phyloP scores from a whole-genome alignment of 2,113 vertebrate genomes.

The Tachuris rubrigastra region DNA sequence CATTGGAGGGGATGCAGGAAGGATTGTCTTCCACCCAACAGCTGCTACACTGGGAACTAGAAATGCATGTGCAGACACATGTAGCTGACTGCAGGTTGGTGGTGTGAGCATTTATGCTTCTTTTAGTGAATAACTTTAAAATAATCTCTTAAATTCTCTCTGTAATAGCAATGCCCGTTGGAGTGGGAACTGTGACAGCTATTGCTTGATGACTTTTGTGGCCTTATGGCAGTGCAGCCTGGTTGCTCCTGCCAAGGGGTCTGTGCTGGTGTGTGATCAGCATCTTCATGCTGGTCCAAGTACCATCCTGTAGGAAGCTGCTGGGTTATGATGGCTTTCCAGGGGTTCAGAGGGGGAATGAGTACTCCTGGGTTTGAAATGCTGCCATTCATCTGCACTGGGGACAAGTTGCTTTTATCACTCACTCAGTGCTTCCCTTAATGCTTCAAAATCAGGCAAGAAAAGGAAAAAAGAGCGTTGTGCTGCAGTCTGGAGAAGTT shows the following conservation, averaged over 20 bases:
- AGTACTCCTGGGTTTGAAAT: background rate
- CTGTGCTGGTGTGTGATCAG: background rate
- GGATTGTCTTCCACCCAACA: background rate
- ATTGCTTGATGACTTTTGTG: accelerated
- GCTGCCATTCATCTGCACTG: background rate
- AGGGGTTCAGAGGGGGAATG: background rate
- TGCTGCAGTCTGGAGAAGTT: background rate
- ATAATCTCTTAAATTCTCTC: background rate
- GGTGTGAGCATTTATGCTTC: background rate
- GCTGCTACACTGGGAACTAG: background rate
- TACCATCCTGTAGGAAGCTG: accelerated
- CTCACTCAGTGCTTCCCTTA: background rate
- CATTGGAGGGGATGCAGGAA: accelerated
- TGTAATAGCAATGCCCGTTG: background rate
- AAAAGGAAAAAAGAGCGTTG: background rate
- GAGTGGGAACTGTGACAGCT: background rate
- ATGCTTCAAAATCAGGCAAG: background rate
- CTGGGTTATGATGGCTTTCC: background rate
- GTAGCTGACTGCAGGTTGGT: background rate
- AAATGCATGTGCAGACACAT: background rate
- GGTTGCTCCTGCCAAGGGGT: background rate
- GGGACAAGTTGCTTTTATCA: background rate
- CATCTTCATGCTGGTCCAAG: background rate
- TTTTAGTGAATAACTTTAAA: background rate
- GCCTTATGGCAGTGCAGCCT: background rate